phyloP scores from a whole-genome alignment of 2,888 invertebrate genomes.

The Caradrina clavipalpis region DNA sequence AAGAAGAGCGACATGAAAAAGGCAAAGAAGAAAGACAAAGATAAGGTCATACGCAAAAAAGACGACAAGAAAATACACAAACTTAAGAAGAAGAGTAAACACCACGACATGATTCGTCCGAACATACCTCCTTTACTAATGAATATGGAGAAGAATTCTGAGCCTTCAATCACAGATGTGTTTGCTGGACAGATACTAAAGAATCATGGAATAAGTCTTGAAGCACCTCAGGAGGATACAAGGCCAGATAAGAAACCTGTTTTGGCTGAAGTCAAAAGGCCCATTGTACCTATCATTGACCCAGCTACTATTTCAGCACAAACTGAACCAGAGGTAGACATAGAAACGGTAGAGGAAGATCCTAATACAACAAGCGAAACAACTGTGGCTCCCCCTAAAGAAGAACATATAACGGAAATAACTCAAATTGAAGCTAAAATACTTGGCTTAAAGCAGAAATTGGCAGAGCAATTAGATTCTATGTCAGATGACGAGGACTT shows the following conservation, averaged over 20 bases:
- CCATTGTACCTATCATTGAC: conserved; percentile 86
- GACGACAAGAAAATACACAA: conserved; percentile 86
- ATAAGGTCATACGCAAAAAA: conserved; percentile 78
- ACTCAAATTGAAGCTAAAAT: conserved; percentile 92
- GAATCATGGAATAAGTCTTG: conserved; percentile 84
- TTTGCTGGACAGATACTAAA: conserved; percentile 92
- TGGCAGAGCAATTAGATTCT: conserved; percentile 87
- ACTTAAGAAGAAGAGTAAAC: conserved; percentile 84
- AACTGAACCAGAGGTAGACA: conserved; percentile 54
- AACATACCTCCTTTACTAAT: conserved; percentile 87
- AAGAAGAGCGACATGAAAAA: conserved; percentile 83
- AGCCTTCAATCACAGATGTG: conserved; percentile 91
- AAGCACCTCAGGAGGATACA: conserved; percentile 74
- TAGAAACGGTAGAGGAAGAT: conserved; percentile 76
- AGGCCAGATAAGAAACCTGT: conserved; percentile 75
- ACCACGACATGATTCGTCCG: conserved; percentile 84
- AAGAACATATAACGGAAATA: conserved; percentile 84
- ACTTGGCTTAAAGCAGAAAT: conserved; percentile 84
- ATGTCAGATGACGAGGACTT: conserved; percentile 93
- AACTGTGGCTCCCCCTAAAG: conserved; percentile 62
- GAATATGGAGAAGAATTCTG: conserved; percentile 87
- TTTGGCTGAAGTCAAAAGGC: conserved; percentile 76
- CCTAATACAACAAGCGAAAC: conserved; percentile 38
- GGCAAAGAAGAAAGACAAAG: conserved; percentile 84
- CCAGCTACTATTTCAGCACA: conserved; percentile 81